Evolutionary conservation across 30 jellyfish, hydroid and myxozoan species (phyloP), one percentile per base, ranked within the genome.

Genomic region (Aurelia aurita): DNA sequence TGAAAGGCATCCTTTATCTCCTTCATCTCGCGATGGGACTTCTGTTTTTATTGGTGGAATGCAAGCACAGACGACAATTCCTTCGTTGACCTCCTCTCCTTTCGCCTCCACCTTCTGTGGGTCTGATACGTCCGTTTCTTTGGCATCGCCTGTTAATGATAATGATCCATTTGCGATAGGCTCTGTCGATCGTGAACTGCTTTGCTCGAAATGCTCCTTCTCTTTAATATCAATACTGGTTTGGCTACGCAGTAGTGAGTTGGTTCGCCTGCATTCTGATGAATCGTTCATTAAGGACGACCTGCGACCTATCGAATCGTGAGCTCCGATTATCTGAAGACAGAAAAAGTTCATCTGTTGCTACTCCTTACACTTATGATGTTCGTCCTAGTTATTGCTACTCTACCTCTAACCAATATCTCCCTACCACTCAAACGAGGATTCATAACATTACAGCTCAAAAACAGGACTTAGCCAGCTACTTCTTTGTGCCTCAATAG

Each of bases 21-120:
- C 90, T 45, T 82, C 94, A 12, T 74, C 89, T 58, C 84, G 68
- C 45, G 96, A 68, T 0, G 98, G 98, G 14, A 88, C 55, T 27
- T 93, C 98, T n/a, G 97, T 93, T 72, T 77, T 74, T 53, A 93
- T 82, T 22, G 97, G 94, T 9, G 98, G 98, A 2, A 87, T 95
- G 58, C 98, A 93, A 5, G 98, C 88, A 46, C 96, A 87, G 55
- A 87, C 91, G 32, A 51, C 62, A 39, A 93, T 87, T 15, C 80
- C 80, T 26, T 57, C 85, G 19, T 81, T 96, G 14, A 69, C 74
- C 20, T 66, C 89, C 5, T 84, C 96, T 54, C 72, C 90, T 43
- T 51, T 58, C 16, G 18, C 87, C 27, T 49, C 62, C 26, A 57
- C 76, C 69, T 60, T 55, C 14, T n/a, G 31, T 10, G 28, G 11